These are phyloP conservation scores for Gobionotothen gibberifrons DNA, from an alignment of 2,797 vertebrate species.

Conservation along the genomic window DNA sequence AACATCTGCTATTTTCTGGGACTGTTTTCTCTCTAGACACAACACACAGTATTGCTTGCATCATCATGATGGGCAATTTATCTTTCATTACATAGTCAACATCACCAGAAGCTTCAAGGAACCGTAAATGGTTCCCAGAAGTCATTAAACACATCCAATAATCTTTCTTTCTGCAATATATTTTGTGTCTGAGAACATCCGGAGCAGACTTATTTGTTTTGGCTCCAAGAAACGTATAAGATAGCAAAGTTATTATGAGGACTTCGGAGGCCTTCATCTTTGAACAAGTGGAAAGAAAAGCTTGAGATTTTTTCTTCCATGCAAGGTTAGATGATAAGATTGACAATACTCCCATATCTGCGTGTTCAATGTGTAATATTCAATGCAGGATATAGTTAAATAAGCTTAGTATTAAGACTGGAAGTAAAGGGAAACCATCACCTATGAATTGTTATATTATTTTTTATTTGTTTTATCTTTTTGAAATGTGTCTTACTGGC, in stretches of 20 bases:
- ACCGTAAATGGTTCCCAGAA: not conserved
- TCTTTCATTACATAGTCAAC: slow-evolving; percentile 12
- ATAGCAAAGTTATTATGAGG: not conserved
- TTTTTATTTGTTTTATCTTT: not conserved
- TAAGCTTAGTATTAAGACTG: not conserved
- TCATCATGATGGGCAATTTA: slow-evolving; percentile 16
- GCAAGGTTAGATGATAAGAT: no score
- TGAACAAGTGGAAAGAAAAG: not conserved
- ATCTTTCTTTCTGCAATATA: not conserved
- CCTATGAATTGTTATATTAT: not conserved
- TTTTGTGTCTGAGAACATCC: not conserved
- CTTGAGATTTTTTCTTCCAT: no score
- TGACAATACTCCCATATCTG: no score
- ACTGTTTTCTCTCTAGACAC: slow-evolving; percentile 10
- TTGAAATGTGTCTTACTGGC: not conserved
- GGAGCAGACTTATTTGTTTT: slow-evolving; percentile 13
- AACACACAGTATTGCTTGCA: not conserved
- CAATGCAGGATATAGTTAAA: not conserved
- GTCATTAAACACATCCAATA: not conserved
- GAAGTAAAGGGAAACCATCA: no score
- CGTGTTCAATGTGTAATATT: not conserved
- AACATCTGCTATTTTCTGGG: slow-evolving; percentile 35
- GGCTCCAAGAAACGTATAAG: not conserved
- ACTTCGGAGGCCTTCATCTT: not conserved
- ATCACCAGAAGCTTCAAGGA: slow-evolving; percentile 10